Evolutionary conservation across 2,888 invertebrate genomes (phyloP).

Genomic region (Cacoxenus indagator): DNA sequence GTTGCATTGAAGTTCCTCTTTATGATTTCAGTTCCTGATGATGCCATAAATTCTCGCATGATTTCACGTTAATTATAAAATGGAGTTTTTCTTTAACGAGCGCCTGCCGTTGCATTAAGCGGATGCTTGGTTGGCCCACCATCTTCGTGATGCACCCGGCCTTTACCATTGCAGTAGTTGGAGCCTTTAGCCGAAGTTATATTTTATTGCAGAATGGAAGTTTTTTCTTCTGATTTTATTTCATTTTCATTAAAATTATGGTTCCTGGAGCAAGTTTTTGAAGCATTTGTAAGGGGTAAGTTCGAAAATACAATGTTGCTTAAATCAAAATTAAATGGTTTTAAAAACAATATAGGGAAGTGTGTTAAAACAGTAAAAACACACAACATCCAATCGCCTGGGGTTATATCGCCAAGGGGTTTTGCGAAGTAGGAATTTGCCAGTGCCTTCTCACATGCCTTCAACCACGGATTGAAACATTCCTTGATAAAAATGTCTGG

Average conservation of each 20-base stretch:
- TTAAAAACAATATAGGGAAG: too few relatives aligned
- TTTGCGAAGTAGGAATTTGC: too few relatives aligned
- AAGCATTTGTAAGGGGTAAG: neutral
- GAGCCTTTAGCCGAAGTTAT: neutral
- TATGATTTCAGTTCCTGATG: conserved; percentile 28
- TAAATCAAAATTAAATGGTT: neutral
- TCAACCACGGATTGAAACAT: too few relatives aligned
- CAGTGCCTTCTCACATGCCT: too few relatives aligned
- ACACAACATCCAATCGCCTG: too few relatives aligned
- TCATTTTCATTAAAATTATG: conserved; percentile 9
- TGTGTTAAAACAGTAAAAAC: too few relatives aligned
- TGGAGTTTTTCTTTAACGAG: conserved; percentile 29
- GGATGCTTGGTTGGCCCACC: neutral
- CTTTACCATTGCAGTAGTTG: neutral
- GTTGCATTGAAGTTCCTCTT: neutral
- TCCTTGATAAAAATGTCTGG: too few relatives aligned
- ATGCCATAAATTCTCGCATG: conserved; percentile 42
- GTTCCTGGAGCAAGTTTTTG: neutral
- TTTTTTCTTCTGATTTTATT: conserved; percentile 1
- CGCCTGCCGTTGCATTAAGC: neutral
- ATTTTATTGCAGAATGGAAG: conserved; percentile 14
- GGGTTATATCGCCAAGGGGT: too few relatives aligned
- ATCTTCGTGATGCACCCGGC: neutral
- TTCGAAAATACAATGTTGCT: neutral
- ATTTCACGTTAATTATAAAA: conserved; percentile 46